Percentiles rank a stretch among this genome's conserved stretches.
Conservation (phyloP, 1,140 invertebrate species). For the Drosophila guanche region DNA sequence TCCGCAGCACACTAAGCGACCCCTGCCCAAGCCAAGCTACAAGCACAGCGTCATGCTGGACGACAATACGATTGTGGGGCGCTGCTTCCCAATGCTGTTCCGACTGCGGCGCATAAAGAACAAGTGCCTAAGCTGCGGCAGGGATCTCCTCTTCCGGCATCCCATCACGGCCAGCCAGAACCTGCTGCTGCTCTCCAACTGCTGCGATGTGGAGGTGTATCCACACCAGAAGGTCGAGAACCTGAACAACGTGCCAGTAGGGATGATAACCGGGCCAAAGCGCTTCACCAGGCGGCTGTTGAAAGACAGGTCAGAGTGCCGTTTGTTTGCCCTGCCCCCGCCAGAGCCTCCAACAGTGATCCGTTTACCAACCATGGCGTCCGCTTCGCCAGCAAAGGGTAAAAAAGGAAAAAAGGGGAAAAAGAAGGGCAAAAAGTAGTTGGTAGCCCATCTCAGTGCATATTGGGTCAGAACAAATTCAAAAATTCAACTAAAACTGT, state of each 20-base stretch:
- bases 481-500: no score
- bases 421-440: background rate
- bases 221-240: conserved; percentile 37
- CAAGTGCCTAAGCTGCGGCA: conserved; percentile 46
- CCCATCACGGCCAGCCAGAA: conserved; percentile 45
- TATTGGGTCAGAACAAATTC: no score
- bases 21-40: conserved; percentile 42
- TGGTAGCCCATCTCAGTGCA: no score
- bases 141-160: conserved; percentile 32
- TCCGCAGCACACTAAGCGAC: conserved; percentile 49
- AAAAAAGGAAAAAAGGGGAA: conserved; percentile 1
- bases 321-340: conserved; percentile 2
- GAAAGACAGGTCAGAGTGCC: conserved; percentile 38
- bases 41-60: conserved; percentile 50
- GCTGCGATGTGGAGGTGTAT: conserved; percentile 62
- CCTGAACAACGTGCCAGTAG: conserved; percentile 57
- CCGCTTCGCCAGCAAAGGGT: background rate
- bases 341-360: no score
- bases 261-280: conserved; percentile 35
- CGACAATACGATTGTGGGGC: conserved; percentile 43
- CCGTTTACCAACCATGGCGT: no score
- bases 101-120: conserved; percentile 40
- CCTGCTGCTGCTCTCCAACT: conserved; percentile 50
- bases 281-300: conserved; percentile 38
- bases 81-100: conserved; percentile 55